phyloP scores from a whole-genome alignment of 1,140 invertebrate species.

The Diprion similis region DNA sequence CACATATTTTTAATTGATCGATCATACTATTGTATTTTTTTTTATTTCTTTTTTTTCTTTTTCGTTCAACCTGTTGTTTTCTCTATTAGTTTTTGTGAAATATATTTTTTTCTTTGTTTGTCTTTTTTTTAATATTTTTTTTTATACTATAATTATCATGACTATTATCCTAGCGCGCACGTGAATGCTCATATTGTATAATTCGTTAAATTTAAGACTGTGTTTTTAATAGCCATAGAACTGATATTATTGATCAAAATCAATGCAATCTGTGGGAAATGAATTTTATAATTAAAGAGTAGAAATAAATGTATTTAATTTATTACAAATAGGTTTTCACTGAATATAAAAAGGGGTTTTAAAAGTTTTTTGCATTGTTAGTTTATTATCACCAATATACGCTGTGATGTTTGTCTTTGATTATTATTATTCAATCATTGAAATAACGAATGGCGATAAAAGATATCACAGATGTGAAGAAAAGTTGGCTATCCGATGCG shows the following conservation, averaged over 20 bases:
- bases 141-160: no score
- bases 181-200: no score
- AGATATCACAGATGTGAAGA: no score
- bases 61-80: not conserved
- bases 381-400: not conserved
- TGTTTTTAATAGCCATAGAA: constrained; percentile 51
- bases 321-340: not conserved
- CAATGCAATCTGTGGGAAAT: constrained; percentile 34
- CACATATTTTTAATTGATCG: no score
- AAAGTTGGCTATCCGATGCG: no score
- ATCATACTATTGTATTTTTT: no score
- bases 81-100: no score
- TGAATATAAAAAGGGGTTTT: not conserved
- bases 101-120: no score
- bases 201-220: constrained; percentile 47
- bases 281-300: not conserved
- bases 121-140: no score
- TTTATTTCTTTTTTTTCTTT: not conserved
- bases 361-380: not conserved
- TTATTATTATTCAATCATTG: not conserved
- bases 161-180: no score
- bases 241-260: constrained; percentile 49
- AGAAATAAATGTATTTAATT: not conserved
- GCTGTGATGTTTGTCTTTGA: not conserved
- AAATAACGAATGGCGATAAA: no score